Percentiles rank a stretch among this genome's conserved stretches.
These are phyloP conservation scores for Pandion haliaetus DNA, from an alignment of 2,113 vertebrate species.

Conservation along the genomic window DNA sequence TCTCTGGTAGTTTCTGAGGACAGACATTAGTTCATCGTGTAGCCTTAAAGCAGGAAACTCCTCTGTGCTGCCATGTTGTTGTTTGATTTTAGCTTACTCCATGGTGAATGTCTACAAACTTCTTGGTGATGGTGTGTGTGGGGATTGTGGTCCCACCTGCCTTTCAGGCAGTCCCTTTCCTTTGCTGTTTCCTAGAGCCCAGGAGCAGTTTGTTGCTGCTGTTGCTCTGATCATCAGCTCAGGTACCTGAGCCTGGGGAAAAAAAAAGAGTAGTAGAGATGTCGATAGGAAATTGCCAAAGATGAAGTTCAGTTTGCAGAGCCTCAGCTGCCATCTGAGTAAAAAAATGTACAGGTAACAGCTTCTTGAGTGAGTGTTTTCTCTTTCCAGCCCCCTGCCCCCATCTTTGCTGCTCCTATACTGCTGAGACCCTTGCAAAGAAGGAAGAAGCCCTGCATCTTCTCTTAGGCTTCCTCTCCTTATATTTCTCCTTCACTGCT, in stretches of 20 bases:
- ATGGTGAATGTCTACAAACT: neutral
- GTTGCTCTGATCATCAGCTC: neutral
- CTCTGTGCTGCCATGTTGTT: neutral
- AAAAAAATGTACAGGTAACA: neutral
- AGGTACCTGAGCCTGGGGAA: neutral
- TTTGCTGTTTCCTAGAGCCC: neutral
- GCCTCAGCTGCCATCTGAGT: neutral
- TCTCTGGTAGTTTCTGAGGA: neutral
- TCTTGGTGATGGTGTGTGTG: rapidly evolving
- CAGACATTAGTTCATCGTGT: neutral
- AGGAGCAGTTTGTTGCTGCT: neutral
- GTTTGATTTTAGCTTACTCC: neutral
- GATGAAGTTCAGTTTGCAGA: neutral
- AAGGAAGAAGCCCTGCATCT: neutral
- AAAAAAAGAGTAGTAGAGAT: neutral
- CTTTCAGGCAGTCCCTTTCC: neutral
- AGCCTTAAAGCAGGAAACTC: neutral
- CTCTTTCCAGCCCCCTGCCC: neutral
- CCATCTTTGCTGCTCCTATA: neutral
- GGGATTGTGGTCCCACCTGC: neutral
- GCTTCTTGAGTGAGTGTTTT: neutral
- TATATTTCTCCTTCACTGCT: neutral
- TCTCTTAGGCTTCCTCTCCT: neutral
- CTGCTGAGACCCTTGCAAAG: neutral
- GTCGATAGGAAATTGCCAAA: neutral